Evolutionary conservation across 2,797 vertebrate species (phyloP).

Genomic region (Melanotaenia boesemani): DNA sequence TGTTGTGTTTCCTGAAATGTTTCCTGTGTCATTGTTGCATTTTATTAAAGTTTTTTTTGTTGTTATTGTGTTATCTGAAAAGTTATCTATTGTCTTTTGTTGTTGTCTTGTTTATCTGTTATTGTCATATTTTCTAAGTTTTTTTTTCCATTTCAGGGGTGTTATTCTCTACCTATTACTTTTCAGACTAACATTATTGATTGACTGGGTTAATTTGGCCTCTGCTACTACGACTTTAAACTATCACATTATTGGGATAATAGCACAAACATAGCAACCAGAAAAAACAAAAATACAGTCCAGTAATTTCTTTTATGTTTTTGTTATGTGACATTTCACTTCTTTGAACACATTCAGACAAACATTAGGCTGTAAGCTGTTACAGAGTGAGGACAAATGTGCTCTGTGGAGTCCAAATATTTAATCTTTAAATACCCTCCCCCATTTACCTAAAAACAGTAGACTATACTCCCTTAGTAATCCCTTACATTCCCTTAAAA

Average conservation of each 20-base stretch:
- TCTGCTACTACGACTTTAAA: neutral
- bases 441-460: slow-evolving; percentile 14
- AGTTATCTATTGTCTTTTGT: too few species aligned
- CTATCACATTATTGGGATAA: neutral
- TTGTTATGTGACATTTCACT: neutral
- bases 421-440: slow-evolving; percentile 26
- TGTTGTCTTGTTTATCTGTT: neutral
- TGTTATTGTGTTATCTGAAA: neutral
- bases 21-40: neutral
- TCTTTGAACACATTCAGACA: neutral
- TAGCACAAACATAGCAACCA: neutral
- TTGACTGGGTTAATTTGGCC: neutral
- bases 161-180: neutral
- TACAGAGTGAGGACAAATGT: slow-evolving; percentile 29
- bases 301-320: neutral
- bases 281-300: neutral
- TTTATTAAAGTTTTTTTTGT: neutral
- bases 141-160: neutral
- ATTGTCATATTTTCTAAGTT: neutral
- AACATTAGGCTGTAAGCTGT: slow-evolving; percentile 12
- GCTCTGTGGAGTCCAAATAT: slow-evolving; percentile 23
- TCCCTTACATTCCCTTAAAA: slow-evolving; percentile 29
- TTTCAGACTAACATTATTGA: neutral
- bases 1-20: neutral
- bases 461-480: slow-evolving; percentile 16